Evolutionary conservation across 2,113 vertebrate species (phyloP).

Genomic region (Cryptotis parvus): DNA sequence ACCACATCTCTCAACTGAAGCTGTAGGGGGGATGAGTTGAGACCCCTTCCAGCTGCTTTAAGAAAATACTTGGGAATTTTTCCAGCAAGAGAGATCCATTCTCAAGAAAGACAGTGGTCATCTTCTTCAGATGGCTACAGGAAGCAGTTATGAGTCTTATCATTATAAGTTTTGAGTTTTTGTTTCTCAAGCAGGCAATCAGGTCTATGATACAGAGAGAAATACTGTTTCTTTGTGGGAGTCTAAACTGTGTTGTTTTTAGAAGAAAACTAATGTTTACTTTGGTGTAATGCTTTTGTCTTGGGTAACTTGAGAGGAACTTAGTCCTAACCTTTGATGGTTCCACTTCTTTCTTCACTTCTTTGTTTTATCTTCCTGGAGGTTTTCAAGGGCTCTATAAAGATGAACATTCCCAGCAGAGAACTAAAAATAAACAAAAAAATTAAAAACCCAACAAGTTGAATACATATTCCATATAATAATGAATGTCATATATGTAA

Average conservation of each 20-base stretch:
- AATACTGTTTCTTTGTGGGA: not conserved
- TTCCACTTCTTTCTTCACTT: not conserved
- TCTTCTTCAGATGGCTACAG: not conserved
- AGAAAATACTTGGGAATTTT: slow-evolving; percentile 5
- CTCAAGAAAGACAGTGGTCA: not conserved
- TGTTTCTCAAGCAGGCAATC: slow-evolving; percentile 31
- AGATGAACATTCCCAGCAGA: not conserved
- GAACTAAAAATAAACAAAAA: not conserved
- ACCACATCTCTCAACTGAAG: not conserved
- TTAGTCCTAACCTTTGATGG: not conserved
- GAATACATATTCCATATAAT: not conserved
- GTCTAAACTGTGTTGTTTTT: slow-evolving; percentile 26
- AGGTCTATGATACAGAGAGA: slow-evolving; percentile 23
- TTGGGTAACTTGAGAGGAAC: not conserved
- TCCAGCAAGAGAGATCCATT: not conserved
- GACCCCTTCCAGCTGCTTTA: not conserved
- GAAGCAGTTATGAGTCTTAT: slow-evolving; percentile 12
- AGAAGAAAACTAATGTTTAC: slow-evolving; percentile 35
- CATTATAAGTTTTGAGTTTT: not conserved
- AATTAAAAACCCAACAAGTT: not conserved
- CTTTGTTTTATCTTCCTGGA: no score
- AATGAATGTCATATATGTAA: not conserved
- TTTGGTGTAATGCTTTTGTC: not conserved
- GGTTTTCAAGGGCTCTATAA: not conserved
- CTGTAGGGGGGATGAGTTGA: not conserved